Base-by-base conservation (phyloP, 2,797 vertebrate genomes). In the Melanotaenia nigrans region DNA sequence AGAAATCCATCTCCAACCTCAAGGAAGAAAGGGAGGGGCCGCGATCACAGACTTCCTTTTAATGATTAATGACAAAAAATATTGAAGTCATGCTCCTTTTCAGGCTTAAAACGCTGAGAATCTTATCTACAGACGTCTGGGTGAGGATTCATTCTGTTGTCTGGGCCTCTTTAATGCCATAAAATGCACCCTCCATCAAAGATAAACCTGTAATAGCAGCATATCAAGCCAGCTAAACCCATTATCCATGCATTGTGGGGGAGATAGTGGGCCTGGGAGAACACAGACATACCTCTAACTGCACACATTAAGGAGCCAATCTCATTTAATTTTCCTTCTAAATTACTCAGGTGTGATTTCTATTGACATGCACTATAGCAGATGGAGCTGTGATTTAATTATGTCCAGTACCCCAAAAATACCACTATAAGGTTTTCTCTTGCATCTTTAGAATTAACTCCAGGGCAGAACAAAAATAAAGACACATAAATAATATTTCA, bases 311-410 rank as follows among this genome's bases (percentile, higher is more conserved):
- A 65, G 61, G 74, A 82, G 65, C 78, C 77, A 71, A 68, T 85
- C 75, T 85, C 69, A 81, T 89, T 89, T 89, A 55, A 87, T 90
- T 86, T 85, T 82, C 71, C 74, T 72, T 83, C 73, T 78, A 77
- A 85, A 85, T 87, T 81, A 72, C 84, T 68, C 67, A 85, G 80
- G 87, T 88, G 77, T 81, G 81, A 87, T 91, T 86, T 84, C 80
- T 78, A 86, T 83, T 82, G 85, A 87, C 79, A 87, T 45, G 36
- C 65, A 70, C 64, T 62, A 66, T 22, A 81, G 73, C 67, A 86
- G 77, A 89, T 82, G 80, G 83, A 87, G 73, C 55, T 82, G 71
- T 85, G 81, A 91, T 89, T 91, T 81, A 79, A 88, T 91, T 88
- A 82, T 71, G 79, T 64, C 59, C 66, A 65, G 30, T 36, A 28